Percentiles rank a stretch among this genome's conserved stretches.
Evolutionary conservation across 2,113 vertebrate species (phyloP).

Genomic region (Tinamus guttatus): DNA sequence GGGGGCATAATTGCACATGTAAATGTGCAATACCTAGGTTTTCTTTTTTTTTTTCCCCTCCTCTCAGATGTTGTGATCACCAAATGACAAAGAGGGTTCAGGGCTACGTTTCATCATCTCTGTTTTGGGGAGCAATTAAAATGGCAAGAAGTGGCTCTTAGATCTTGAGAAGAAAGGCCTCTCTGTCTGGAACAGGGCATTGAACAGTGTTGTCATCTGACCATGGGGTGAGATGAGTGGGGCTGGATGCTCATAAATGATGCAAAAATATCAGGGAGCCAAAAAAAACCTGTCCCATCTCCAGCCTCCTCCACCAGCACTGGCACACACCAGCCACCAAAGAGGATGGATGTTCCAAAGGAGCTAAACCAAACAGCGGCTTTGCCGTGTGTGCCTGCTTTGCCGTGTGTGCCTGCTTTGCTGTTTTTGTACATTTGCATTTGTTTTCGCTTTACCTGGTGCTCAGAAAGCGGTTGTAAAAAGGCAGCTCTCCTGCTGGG

Average conservation of each 20-base stretch:
- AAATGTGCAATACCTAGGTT: neutral
- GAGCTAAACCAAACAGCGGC: rapidly evolving
- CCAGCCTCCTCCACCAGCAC: neutral
- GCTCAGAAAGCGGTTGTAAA: neutral
- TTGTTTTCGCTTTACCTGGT: neutral
- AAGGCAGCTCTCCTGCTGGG: rapidly evolving
- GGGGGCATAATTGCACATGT: neutral
- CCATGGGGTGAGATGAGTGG: no score
- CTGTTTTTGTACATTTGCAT: neutral
- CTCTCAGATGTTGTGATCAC: neutral
- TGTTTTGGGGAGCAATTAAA: neutral
- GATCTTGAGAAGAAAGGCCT: neutral
- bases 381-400: neutral
- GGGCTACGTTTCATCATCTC: neutral
- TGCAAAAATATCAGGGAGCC: neutral
- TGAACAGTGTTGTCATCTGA: rapidly evolving
- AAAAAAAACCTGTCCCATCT: neutral
- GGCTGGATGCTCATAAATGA: no score
- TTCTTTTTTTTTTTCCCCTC: neutral
- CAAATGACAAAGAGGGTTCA: rapidly evolving
- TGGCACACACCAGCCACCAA: neutral
- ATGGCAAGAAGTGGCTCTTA: neutral
- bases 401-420: neutral
- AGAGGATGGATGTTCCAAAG: neutral
- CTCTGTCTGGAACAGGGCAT: neutral